phyloP scores from a whole-genome alignment of 2,113 vertebrate species.

The Rhabdornis inornatus region DNA sequence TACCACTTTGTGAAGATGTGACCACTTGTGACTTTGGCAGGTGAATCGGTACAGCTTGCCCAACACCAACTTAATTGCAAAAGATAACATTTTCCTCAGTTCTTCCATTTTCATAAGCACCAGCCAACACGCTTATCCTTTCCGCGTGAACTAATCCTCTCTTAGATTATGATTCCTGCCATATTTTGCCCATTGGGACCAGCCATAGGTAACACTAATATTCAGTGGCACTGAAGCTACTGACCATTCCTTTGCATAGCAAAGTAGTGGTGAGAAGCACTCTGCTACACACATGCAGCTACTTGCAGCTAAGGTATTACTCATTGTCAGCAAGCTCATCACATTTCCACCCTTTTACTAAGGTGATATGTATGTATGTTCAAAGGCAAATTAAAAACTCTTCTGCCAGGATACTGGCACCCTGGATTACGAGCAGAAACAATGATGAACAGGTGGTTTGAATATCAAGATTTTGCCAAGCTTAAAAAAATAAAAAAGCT shows the following conservation, averaged over 20 bases:
- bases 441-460: neutral
- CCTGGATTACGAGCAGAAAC: neutral
- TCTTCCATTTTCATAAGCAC: neutral
- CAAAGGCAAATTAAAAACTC: neutral
- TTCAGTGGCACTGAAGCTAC: neutral
- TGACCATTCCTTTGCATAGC: neutral
- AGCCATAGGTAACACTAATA: neutral
- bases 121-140: neutral
- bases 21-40: conserved; percentile 17
- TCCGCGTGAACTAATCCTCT: neutral
- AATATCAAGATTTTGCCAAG: neutral
- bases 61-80: neutral
- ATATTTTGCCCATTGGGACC: neutral
- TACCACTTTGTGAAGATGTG: conserved; percentile 17
- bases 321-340: neutral
- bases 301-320: neutral
- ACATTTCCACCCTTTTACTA: neutral
- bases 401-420: neutral
- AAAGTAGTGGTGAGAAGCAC: neutral
- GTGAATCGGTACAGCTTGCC: neutral
- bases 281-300: accelerated
- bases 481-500: neutral
- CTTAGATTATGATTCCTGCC: neutral
- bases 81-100: neutral
- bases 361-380: neutral